A percentile compares a stretch with the other conserved stretches of the same genome.
These are phyloP conservation scores for Intellagama lesueurii DNA, from an alignment of 2,797 vertebrate species.

Conservation along the genomic window DNA sequence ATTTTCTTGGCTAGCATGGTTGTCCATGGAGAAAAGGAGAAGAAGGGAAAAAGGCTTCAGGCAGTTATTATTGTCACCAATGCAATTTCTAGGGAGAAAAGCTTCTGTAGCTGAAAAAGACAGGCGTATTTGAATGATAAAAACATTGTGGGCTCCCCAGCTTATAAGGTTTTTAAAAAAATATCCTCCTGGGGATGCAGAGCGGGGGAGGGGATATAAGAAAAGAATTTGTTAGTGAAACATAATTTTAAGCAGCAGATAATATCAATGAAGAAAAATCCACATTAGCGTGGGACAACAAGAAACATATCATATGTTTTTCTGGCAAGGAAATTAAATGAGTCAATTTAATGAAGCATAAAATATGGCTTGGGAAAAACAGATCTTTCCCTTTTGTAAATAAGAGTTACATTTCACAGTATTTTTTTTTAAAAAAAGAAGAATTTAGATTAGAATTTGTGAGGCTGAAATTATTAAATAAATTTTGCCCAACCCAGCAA, in stretches of 20 bases:
- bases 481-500: slow-evolving; percentile 7
- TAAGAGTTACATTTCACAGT: slow-evolving; percentile 37
- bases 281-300: slow-evolving; percentile 53
- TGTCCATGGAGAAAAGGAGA: slow-evolving; percentile 54
- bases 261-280: slow-evolving; percentile 46
- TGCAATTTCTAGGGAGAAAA: slow-evolving; percentile 42
- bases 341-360: slow-evolving; percentile 49
- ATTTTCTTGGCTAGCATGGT: slow-evolving; percentile 15
- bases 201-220: slow-evolving; percentile 26
- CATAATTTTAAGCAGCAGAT: slow-evolving; percentile 57
- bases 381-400: slow-evolving; percentile 45
- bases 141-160: slow-evolving; percentile 34
- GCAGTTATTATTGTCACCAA: slow-evolving; percentile 57
- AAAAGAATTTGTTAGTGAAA: slow-evolving; percentile 56
- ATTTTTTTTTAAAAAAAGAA: neutral
- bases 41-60: slow-evolving; percentile 43
- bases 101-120: slow-evolving; percentile 48
- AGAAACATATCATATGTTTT: slow-evolving; percentile 48
- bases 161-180: slow-evolving; percentile 38
- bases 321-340: slow-evolving; percentile 56
- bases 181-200: slow-evolving; percentile 46
- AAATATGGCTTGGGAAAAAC: slow-evolving; percentile 46
- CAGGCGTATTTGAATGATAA: slow-evolving; percentile 70
- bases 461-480: slow-evolving; percentile 13
- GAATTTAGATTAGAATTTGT: slow-evolving; percentile 16